Evolutionary conservation across 2,888 invertebrate species (phyloP).

Genomic region (Gortyna flavago): DNA sequence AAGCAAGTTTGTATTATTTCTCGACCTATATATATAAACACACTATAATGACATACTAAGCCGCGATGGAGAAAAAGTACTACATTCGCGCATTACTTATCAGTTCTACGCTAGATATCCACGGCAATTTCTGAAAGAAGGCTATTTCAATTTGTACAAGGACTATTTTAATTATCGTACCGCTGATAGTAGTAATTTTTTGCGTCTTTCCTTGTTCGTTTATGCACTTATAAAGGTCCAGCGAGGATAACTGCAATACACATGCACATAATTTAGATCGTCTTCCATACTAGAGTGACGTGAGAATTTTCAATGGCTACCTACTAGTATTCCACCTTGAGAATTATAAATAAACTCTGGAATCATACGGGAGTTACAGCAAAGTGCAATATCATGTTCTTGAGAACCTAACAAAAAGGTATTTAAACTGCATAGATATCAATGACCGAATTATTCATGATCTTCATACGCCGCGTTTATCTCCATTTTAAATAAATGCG

Average conservation of each 20-base stretch:
- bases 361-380: conserved; percentile 24
- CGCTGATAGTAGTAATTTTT: conserved; percentile 17
- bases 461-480: conserved; percentile 14
- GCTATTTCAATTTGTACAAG: conserved; percentile 34
- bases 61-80: conserved; percentile 11
- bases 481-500: conserved; percentile 37
- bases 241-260: not conserved
- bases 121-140: conserved; percentile 37
- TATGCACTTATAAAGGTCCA: not conserved
- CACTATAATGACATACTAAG: conserved; percentile 38
- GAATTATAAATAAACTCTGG: conserved; percentile 56
- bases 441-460: conserved; percentile 52
- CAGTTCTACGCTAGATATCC: conserved; percentile 29
- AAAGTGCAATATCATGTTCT: conserved; percentile 53
- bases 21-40: conserved; percentile 46
- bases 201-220: conserved; percentile 24
- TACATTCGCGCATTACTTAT: conserved; percentile 38
- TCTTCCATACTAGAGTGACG: not conserved
- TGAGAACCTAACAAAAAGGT: conserved; percentile 36
- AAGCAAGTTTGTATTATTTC: conserved; percentile 8
- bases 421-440: conserved; percentile 36
- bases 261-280: conserved; percentile 12
- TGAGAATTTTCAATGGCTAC: conserved; percentile 31
- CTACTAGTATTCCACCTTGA: conserved; percentile 35
- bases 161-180: conserved; percentile 21